phyloP scores from a whole-genome alignment of 2,888 invertebrate species.

The Eledona agricola region DNA sequence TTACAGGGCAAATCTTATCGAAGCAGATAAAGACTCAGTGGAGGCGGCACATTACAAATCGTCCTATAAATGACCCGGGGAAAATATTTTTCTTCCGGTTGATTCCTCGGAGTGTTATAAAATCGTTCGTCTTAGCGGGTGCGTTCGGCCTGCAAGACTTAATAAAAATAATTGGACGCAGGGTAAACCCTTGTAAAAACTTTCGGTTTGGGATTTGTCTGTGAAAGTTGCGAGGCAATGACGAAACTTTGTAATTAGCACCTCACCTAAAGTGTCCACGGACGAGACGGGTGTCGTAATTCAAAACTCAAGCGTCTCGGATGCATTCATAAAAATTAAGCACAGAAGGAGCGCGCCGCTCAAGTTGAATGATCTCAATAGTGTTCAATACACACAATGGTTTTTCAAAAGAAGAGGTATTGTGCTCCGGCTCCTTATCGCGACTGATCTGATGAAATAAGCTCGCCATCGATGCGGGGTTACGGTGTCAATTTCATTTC shows the following conservation, averaged over 20 bases:
- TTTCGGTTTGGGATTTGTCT: slow-evolving; percentile 9
- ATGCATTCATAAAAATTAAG: slow-evolving; percentile 30
- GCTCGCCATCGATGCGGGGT: slow-evolving; percentile 23
- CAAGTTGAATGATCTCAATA: slow-evolving; percentile 23
- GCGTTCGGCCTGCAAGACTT: slow-evolving; percentile 5
- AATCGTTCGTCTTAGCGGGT: slow-evolving; percentile 10
- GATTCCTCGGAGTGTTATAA: slow-evolving; percentile 7
- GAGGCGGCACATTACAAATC: slow-evolving; percentile 24
- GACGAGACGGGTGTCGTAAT: slow-evolving; percentile 3
- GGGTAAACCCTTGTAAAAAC: slow-evolving; percentile 8
- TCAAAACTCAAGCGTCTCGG: too few relatives aligned
- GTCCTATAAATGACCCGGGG: slow-evolving; percentile 20
- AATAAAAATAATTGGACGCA: slow-evolving; percentile 15
- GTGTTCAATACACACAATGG: slow-evolving; percentile 8
- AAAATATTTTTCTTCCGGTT: slow-evolving; percentile 18
- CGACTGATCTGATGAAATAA: slow-evolving; percentile 31
- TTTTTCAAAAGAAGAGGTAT: slow-evolving; percentile 13
- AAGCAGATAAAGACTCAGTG: slow-evolving; percentile 22
- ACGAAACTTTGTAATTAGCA: too few relatives aligned
- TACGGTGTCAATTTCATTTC: slow-evolving; percentile 29
- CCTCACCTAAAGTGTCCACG: too few relatives aligned
- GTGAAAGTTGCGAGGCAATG: too few relatives aligned
- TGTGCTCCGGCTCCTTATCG: slow-evolving; percentile 28
- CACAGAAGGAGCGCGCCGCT: slow-evolving; percentile 12
- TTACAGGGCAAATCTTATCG: slow-evolving; percentile 19